A percentile compares a stretch with the other conserved stretches of the same genome.
These are phyloP conservation scores for Laterallus jamaicensis DNA, from an alignment of 2,113 vertebrate species.

Conservation along the genomic window DNA sequence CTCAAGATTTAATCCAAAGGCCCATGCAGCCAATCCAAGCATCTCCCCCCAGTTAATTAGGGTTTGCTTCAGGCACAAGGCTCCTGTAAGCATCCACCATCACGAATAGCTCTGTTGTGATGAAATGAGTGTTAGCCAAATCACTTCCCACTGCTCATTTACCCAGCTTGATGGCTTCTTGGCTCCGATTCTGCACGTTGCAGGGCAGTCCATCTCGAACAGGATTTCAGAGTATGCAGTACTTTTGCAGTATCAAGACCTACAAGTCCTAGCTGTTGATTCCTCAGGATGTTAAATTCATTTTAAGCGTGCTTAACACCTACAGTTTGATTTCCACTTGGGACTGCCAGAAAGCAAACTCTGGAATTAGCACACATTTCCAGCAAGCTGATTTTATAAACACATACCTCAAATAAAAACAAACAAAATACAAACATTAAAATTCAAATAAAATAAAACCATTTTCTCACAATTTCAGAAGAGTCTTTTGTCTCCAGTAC, in stretches of 20 bases:
- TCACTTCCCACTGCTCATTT: neutral
- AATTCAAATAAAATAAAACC: neutral
- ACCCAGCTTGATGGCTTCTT: conserved; percentile 1
- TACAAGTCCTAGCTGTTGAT: neutral
- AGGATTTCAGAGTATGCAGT: neutral
- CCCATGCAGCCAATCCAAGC: neutral
- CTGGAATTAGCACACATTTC: neutral
- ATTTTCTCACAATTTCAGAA: neutral
- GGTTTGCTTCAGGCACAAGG: neutral
- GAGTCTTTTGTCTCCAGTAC: neutral
- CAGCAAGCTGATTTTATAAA: neutral
- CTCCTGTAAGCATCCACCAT: neutral
- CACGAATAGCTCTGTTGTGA: conserved; percentile 12
- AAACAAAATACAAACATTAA: neutral
- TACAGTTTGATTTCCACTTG: neutral
- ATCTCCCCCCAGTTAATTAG: neutral
- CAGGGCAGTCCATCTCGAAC: neutral
- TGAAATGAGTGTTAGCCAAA: neutral
- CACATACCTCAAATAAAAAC: neutral
- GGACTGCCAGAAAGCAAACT: neutral
- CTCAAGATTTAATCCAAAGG: neutral
- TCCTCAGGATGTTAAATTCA: neutral
- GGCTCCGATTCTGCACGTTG: neutral
- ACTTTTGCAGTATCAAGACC: neutral
- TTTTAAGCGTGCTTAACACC: neutral